These are phyloP conservation scores for Lagorchestes hirsutus DNA, from an alignment of 2,797 vertebrate genomes.

Conservation along the genomic window DNA sequence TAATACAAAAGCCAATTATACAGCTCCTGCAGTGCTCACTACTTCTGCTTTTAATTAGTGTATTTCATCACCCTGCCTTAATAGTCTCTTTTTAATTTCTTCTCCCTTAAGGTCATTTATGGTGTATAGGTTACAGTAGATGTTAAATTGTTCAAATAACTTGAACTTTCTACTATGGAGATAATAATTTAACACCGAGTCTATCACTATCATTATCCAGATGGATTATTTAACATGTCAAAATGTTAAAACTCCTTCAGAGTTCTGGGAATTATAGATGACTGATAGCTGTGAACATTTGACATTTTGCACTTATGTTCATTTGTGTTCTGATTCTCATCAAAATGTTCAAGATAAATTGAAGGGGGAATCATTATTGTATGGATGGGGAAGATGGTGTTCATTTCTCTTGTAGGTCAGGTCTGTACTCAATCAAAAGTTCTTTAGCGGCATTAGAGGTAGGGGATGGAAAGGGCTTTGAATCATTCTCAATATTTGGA, in stretches of 20 bases:
- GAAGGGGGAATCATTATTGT: conserved; percentile 13
- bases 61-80: conserved; percentile 40
- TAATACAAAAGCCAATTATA: conserved; percentile 51
- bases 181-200: conserved; percentile 40
- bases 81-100: conserved; percentile 38
- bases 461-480: neutral
- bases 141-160: conserved; percentile 57
- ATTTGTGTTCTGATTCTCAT: conserved; percentile 20
- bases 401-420: neutral
- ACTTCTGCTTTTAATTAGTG: conserved; percentile 40
- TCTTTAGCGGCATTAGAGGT: neutral
- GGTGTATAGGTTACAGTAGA: conserved; percentile 45
- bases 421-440: neutral
- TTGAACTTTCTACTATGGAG: conserved; percentile 57
- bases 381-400: neutral
- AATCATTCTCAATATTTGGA: neutral
- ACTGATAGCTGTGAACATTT: conserved; percentile 42
- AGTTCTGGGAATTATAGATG: neutral
- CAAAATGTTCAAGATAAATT: conserved; percentile 38
- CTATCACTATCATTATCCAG: conserved; percentile 40
- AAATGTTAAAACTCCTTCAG: conserved; percentile 42
- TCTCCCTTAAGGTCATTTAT: conserved; percentile 12
- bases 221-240: conserved; percentile 62
- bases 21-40: conserved; percentile 26
- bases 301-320: conserved; percentile 29